Evolutionary conservation across 1,140 invertebrate species (phyloP).

Genomic region (Trichonephila inaurata): DNA sequence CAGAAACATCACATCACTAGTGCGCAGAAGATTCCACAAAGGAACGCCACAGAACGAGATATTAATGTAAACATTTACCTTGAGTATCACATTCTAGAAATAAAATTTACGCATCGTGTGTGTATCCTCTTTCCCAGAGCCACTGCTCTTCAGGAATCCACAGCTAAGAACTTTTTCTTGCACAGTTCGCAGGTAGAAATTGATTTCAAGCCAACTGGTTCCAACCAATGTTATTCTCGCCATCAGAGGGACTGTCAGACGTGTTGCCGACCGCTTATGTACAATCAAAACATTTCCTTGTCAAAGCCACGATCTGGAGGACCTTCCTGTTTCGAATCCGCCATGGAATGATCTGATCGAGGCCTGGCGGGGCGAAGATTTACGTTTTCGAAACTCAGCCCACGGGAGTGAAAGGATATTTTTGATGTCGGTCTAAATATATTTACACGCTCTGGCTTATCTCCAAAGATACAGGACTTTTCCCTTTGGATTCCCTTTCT

Average conservation of each 20-base stretch:
- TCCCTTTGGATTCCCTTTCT: conserved; percentile 39
- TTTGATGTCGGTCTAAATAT: conserved; percentile 76
- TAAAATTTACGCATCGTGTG: neutral
- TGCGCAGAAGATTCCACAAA: neutral
- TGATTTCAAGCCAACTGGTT: conserved; percentile 19
- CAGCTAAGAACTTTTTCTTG: neutral
- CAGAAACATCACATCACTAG: neutral
- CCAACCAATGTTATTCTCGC: neutral
- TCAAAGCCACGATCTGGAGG: neutral
- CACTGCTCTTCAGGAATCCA: neutral
- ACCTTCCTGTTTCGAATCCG: conserved; percentile 37
- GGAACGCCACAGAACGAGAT: neutral
- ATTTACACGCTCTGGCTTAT: conserved; percentile 74
- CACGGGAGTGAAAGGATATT: conserved; percentile 74
- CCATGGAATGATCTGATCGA: conserved; percentile 60
- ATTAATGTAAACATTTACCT: conserved; percentile 27
- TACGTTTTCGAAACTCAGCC: conserved; percentile 64
- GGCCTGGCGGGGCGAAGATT: conserved; percentile 64
- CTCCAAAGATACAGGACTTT: conserved; percentile 72
- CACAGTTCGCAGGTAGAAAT: conserved; percentile 12
- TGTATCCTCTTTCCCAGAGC: neutral
- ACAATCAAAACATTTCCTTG: conserved; percentile 18
- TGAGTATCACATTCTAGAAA: conserved; percentile 21
- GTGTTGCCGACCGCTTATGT: neutral
- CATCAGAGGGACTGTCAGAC: conserved; percentile 10